Evolutionary conservation across 2,113 vertebrate genomes (phyloP), one percentile per base, ranked within the genome.

Genomic region (Psephotus haematonotus): DNA sequence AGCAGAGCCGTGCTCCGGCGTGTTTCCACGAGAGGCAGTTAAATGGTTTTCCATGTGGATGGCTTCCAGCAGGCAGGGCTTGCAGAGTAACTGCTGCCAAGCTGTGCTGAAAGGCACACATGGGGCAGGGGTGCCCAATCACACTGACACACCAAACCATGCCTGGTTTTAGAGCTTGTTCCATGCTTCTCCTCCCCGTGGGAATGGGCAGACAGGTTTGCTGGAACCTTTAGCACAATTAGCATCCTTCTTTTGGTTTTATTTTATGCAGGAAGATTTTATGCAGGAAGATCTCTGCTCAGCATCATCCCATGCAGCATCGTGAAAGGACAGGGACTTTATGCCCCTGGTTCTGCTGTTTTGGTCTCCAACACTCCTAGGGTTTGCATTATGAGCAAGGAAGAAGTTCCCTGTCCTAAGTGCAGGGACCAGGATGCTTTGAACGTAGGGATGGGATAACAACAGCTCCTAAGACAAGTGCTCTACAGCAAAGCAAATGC

Each of bases 351-450:
- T 15, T 12, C 39, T 53, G 64, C 88, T 35, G 78, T 7, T 23
- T 70, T 35, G 6, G 9, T 49, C 67, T n/a, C 63, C 25, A 3
- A 5, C 41, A 47, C 17, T 44, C 35, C 47, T 0, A 0, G n/a
- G 46, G 16, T 6, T 4, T 13, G 74, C 4, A 1, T 49, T 17
- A 20, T 4, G 10, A 10, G 52, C 0, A 0, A 46, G 57, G 1
- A 5, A 16, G 39, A 1, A 39, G 55, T 1, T 9, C 31, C 57
- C 80, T 9, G 3, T 10, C 2, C 1, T 2, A 15, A 31, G 70
- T 2, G 17, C 11, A 68, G 50, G 90, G 79, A 2, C 46, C 4
- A 19, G 55, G 86, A 2, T 19, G 59, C 57, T 44, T 17, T 14
- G 11, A 41, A 0, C 4, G 7, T 0, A 62, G 53, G 62, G 67